Conservation (phyloP, 2,797 vertebrate genomes). For the Scyliorhinus canicula region DNA sequence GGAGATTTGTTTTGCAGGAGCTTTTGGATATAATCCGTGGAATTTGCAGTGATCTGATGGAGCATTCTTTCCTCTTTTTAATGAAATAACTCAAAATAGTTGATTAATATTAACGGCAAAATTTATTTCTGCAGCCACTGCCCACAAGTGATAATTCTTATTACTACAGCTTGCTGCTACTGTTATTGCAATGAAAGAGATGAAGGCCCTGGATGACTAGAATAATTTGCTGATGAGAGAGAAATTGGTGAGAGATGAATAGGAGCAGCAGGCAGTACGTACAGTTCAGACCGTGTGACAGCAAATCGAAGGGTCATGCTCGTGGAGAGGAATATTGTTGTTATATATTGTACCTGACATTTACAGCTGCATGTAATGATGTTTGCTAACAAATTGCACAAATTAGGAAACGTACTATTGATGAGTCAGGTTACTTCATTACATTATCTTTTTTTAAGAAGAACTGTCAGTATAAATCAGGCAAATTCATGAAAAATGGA, state of each 20-base stretch:
- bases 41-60: neutral
- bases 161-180: conserved; percentile 39
- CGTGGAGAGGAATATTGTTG: conserved; percentile 46
- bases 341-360: conserved; percentile 45
- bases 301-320: conserved; percentile 47
- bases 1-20: neutral
- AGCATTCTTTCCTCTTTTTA: neutral
- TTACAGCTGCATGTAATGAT: conserved; percentile 46
- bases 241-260: conserved; percentile 47
- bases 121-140: neutral
- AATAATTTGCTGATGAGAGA: conserved; percentile 43
- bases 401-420: conserved; percentile 26
- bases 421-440: conserved; percentile 43
- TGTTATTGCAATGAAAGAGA: conserved; percentile 45
- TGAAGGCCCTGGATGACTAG: conserved; percentile 40
- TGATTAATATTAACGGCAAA: neutral
- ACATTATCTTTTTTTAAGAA: conserved; percentile 43
- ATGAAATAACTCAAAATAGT: neutral
- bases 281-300: conserved; percentile 26
- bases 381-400: conserved; percentile 32
- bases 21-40: neutral
- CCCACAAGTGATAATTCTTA: neutral
- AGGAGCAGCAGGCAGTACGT: conserved; percentile 45
- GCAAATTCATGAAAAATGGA: conserved; percentile 8
- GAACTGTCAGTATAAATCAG: conserved; percentile 4